phyloP scores from a whole-genome alignment of 2,797 vertebrate species.

The Erethizon dorsatum region DNA sequence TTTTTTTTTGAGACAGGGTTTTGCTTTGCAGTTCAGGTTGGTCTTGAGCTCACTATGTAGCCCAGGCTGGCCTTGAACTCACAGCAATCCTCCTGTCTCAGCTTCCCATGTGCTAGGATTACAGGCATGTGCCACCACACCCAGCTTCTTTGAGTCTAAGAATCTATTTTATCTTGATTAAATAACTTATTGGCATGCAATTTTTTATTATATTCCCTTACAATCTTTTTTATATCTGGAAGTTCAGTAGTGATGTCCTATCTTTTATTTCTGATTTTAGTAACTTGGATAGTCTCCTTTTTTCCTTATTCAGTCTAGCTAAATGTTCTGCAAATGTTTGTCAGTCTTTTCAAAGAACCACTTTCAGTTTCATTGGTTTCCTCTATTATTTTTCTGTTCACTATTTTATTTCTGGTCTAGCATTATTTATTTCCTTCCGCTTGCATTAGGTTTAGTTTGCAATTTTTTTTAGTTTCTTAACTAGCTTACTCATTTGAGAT shows the following conservation, averaged over 20 bases:
- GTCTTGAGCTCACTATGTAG: background rate
- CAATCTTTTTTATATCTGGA: slow-evolving; percentile 6
- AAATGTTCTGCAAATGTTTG: background rate
- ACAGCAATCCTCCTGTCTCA: background rate
- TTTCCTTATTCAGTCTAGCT: background rate
- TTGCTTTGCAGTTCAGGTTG: background rate
- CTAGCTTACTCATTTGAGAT: background rate
- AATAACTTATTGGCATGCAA: background rate
- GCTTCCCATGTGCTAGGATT: background rate
- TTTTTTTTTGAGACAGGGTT: background rate
- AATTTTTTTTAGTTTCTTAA: slow-evolving; percentile 3
- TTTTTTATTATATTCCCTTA: slow-evolving; percentile 8
- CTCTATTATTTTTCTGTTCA: slow-evolving; percentile 4
- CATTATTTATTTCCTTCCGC: background rate
- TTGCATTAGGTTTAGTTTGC: slow-evolving; percentile 29
- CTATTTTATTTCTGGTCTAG: background rate
- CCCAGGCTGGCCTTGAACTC: background rate
- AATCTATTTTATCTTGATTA: background rate
- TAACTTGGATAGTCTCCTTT: background rate
- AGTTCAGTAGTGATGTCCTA: background rate
- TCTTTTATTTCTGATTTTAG: slow-evolving; percentile 28
- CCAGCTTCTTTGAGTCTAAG: background rate
- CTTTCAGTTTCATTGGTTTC: slow-evolving; percentile 14
- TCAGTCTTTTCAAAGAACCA: background rate
- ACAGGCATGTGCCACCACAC: too few species aligned